A percentile compares a stretch with the other conserved stretches of the same genome.
These are phyloP conservation scores for Cyprinodon brontotheroides DNA, from an alignment of 2,113 vertebrate genomes.

Conservation along the genomic window DNA sequence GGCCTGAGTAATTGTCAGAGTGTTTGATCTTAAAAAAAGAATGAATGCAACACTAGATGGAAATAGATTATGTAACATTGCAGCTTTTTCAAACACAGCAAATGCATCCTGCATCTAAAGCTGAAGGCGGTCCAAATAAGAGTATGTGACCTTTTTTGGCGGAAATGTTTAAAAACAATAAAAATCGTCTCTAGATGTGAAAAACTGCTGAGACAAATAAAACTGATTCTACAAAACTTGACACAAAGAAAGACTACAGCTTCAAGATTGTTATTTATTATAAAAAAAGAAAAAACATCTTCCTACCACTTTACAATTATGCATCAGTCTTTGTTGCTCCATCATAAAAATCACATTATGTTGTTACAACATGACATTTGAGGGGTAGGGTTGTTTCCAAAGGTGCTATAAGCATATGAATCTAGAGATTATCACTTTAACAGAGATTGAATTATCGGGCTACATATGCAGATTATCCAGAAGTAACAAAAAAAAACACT, in stretches of 20 bases:
- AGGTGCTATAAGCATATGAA: background rate
- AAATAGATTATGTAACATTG: too few species aligned
- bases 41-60: too few species aligned
- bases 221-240: background rate
- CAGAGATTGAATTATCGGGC: too few species aligned
- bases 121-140: too few species aligned
- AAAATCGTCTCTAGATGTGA: background rate
- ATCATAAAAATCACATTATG: background rate
- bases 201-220: background rate
- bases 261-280: background rate
- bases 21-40: too few species aligned
- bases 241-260: background rate
- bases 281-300: background rate
- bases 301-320: background rate
- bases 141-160: too few species aligned
- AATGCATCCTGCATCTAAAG: too few species aligned
- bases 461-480: background rate
- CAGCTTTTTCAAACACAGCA: too few species aligned
- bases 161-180: background rate
- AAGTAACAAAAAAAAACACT: background rate
- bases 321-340: background rate
- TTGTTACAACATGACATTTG: background rate
- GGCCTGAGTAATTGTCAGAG: too few species aligned
- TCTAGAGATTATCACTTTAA: background rate
- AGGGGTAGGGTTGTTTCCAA: background rate